Evolutionary conservation across 2,797 vertebrate species (phyloP), one percentile per base, ranked within the genome.

Genomic region (Manis pentadactyla): DNA sequence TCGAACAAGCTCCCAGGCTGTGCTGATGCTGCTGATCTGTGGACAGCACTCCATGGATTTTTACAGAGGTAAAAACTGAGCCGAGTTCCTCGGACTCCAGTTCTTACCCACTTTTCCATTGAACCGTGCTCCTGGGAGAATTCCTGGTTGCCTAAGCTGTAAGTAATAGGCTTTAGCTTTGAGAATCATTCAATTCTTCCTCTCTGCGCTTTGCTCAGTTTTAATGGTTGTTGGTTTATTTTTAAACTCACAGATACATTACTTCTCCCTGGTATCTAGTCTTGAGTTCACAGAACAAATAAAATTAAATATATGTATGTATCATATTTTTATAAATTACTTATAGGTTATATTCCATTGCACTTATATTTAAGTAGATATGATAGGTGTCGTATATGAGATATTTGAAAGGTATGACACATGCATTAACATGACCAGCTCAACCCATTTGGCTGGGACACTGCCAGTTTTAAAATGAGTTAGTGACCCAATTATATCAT

Each of bases 171-270:
- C 14, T 68, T 87, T 21, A 77, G 15, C 46, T 14, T 0, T 19
- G 29, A 69, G 85, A 90, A 77, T 7, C 68, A 14, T 53, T 78
- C 77, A 51, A 49, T 93, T 93, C 15, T 81, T 84, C 37, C 46
- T 73, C 29, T 94, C 64, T 93, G 25, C 51, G 25, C 61, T 69
- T 85, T 29, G 57, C 55, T 85, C 17, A 9, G 23, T 68, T 78
- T 96, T 95, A 46, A 37, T 27, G 15, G 49, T 37, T 66, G 12
- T 61, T 11, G 21, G 57, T 64, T 97, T 92, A 86, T 88, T 77
- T 87, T 87, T 88, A 86, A 89, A 88, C 29, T 82, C 37, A 77
- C 34, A 87, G 86, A 68, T 75, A 18, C 6, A 74, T 74, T 63
- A 27, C 59, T 89, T 25, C 18, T 88, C 61, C 10, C 34, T 27